A percentile compares a stretch with the other conserved stretches of the same genome.
Conservation (phyloP, 2,113 vertebrate species). For the Scopus umbretta region DNA sequence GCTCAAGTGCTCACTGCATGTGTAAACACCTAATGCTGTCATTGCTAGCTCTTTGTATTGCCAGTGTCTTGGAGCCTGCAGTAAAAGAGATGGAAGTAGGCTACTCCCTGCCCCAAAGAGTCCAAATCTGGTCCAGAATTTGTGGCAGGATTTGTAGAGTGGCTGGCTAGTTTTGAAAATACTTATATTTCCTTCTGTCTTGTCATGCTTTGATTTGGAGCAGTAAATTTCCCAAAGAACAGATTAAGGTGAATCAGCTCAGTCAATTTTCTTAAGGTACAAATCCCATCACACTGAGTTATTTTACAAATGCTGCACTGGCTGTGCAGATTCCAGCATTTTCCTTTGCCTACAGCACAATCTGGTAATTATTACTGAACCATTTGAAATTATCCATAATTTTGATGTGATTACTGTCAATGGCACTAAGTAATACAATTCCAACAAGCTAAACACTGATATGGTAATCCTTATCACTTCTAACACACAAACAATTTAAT, state of each 20-base stretch:
- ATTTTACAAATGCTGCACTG: not conserved
- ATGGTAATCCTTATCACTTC: slow-evolving; percentile 4
- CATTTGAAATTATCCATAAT: slow-evolving; percentile 17
- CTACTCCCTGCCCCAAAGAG: not conserved
- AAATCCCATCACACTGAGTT: not conserved
- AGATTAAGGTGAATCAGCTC: not conserved
- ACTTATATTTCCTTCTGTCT: not conserved
- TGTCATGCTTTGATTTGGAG: not conserved
- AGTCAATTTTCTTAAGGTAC: not conserved
- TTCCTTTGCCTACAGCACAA: not conserved
- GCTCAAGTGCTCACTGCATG: not conserved
- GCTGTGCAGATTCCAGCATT: not conserved
- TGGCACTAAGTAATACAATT: not conserved
- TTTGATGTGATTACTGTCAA: not conserved
- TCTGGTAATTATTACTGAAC: slow-evolving; percentile 5
- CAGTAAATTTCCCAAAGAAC: not conserved
- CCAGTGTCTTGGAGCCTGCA: not conserved
- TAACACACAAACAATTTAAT: slow-evolving; percentile 2
- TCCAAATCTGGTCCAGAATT: not conserved
- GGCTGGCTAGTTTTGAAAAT: not conserved
- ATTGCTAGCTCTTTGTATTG: not conserved
- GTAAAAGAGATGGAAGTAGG: not conserved
- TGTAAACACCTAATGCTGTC: not conserved
- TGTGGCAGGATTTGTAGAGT: not conserved
- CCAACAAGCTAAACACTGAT: not conserved